Percentiles rank a stretch among this genome's conserved stretches.
These are phyloP conservation scores for Xyliphius kryptos DNA, from an alignment of 2,113 vertebrate genomes.

Conservation along the genomic window DNA sequence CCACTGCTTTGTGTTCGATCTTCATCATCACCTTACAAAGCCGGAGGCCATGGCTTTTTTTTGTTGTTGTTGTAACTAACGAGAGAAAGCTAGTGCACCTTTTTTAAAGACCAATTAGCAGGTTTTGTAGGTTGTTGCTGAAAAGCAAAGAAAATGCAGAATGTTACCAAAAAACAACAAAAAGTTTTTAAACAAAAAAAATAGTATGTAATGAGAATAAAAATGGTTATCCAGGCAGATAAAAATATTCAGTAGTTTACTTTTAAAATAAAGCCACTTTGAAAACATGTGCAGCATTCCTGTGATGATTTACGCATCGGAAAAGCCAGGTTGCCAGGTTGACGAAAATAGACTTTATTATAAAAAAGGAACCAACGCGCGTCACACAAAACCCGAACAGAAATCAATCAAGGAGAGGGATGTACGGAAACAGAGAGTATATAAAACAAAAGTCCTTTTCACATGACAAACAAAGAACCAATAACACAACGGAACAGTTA, in stretches of 20 bases:
- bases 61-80: constrained; percentile 9
- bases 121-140: background rate
- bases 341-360: no score
- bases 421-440: no score
- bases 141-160: constrained; percentile 3
- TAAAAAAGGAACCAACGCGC: no score
- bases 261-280: constrained; percentile 58
- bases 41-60: background rate
- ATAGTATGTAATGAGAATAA: background rate
- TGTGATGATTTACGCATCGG: no score
- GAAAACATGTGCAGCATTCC: no score
- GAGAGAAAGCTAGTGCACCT: background rate
- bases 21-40: constrained; percentile 33
- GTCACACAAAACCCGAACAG: no score
- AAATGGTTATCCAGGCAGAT: constrained; percentile 24
- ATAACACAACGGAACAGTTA: no score
- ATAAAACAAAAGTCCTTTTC: no score
- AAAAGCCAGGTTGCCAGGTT: no score
- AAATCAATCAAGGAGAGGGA: no score
- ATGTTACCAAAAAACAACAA: background rate
- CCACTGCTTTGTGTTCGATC: constrained; percentile 34
- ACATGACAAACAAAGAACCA: no score
- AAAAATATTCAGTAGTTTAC: no score
- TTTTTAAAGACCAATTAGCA: constrained; percentile 4
- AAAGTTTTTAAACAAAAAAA: background rate